A percentile compares a stretch with the other conserved stretches of the same genome.
Evolutionary conservation across 2,113 vertebrate genomes (phyloP).

Genomic region (Dromaius novaehollandiae): DNA sequence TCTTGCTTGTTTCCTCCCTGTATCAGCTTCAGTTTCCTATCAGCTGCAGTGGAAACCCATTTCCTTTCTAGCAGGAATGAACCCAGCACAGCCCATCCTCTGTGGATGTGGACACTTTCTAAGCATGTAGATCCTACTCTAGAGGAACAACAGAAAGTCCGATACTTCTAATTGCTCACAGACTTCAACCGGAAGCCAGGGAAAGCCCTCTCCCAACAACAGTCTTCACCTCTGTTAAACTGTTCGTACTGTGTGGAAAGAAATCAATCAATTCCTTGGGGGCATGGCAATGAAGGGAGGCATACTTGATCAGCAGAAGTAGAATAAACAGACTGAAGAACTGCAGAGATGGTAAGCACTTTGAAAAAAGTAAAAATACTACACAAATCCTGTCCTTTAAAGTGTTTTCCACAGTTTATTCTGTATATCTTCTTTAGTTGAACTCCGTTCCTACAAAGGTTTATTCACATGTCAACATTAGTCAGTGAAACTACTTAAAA

Average conservation of each 20-base stretch:
- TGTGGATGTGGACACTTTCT: background rate
- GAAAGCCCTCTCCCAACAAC: background rate
- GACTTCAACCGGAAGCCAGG: background rate
- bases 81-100: background rate
- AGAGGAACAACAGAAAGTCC: background rate
- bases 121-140: background rate
- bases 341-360: background rate
- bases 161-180: background rate
- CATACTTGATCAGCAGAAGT: accelerated
- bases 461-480: background rate
- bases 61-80: background rate
- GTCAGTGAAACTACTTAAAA: background rate
- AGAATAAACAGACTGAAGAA: background rate
- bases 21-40: background rate
- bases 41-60: background rate
- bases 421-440: background rate
- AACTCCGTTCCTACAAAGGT: background rate
- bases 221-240: background rate
- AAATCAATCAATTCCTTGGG: background rate
- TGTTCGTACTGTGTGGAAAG: background rate
- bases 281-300: background rate
- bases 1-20: background rate
- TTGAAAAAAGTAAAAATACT: background rate
- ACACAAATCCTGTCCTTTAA: background rate
- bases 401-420: background rate